Conservation (phyloP, 2,888 invertebrate genomes). For the Tipula helvola region DNA sequence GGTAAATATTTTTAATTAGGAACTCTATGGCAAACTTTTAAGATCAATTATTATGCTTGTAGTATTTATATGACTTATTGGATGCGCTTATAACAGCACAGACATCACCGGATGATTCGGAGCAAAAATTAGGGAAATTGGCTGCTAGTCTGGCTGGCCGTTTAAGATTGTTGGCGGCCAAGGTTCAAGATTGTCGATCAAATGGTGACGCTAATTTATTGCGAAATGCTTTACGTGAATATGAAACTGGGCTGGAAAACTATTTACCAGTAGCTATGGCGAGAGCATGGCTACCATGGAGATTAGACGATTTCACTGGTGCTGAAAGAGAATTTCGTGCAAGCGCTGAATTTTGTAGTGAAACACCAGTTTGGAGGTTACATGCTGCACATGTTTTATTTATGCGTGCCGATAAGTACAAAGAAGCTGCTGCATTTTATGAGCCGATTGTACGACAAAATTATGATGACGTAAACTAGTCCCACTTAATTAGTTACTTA, state of each 20-base stretch:
- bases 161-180: constrained; percentile 81
- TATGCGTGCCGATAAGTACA: constrained; percentile 98
- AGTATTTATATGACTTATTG: constrained; percentile 88
- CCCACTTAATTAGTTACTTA: background rate
- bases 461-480: constrained; percentile 58
- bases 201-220: constrained; percentile 81
- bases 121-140: constrained; percentile 88
- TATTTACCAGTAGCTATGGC: constrained; percentile 99
- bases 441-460: constrained; percentile 94
- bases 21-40: background rate
- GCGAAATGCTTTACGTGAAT: constrained; percentile 80
- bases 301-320: constrained; percentile 86
- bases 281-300: constrained; percentile 98
- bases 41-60: constrained; percentile 18
- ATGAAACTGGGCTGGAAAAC: constrained; percentile 75
- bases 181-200: constrained; percentile 83
- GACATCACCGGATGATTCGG: constrained; percentile 92
- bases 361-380: constrained; percentile 92
- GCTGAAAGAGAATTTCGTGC: constrained; percentile 95
- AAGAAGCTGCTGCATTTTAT: constrained; percentile 95
- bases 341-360: constrained; percentile 95
- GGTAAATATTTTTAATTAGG: constrained; percentile 33
- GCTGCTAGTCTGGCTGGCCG: constrained; percentile 83
- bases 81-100: constrained; percentile 96
- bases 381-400: constrained; percentile 98